phyloP scores from a whole-genome alignment of 1,140 invertebrate species.

The Armadillidium nasatum region DNA sequence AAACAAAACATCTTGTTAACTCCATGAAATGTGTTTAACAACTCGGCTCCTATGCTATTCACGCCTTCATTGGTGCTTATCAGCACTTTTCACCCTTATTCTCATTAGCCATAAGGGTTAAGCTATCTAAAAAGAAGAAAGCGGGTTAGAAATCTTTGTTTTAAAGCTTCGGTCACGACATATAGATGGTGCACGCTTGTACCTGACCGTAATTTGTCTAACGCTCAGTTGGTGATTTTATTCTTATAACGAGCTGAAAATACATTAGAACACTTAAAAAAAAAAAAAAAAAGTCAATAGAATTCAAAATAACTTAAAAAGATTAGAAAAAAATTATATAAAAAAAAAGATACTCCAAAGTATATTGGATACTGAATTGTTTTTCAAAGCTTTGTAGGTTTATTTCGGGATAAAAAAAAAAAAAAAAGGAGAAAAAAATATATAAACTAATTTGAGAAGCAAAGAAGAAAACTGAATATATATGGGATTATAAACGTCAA shows the following conservation, averaged over 20 bases:
- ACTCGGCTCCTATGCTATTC: background rate
- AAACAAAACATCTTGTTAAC: conserved; percentile 9
- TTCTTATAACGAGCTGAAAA: background rate
- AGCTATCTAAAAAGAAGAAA: background rate
- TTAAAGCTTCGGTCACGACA: background rate
- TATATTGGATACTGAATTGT: too few species aligned
- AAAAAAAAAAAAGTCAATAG: too few species aligned
- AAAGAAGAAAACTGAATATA: too few species aligned
- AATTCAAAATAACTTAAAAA: background rate
- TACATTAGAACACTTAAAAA: too few species aligned
- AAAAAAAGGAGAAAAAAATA: too few species aligned
- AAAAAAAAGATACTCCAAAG: too few species aligned
- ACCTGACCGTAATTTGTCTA: conserved; percentile 9
- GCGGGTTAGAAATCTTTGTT: background rate
- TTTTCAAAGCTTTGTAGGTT: too few species aligned
- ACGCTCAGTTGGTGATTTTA: conserved; percentile 1
- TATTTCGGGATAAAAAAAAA: too few species aligned
- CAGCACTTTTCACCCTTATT: background rate
- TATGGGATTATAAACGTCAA: too few species aligned
- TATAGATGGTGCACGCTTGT: background rate
- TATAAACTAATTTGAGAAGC: too few species aligned
- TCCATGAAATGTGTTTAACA: conserved; percentile 11
- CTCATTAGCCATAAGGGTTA: background rate
- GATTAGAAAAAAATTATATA: background rate
- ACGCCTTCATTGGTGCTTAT: background rate